Conservation (phyloP, 2,888 invertebrate genomes). For the Orgyia antiqua region DNA sequence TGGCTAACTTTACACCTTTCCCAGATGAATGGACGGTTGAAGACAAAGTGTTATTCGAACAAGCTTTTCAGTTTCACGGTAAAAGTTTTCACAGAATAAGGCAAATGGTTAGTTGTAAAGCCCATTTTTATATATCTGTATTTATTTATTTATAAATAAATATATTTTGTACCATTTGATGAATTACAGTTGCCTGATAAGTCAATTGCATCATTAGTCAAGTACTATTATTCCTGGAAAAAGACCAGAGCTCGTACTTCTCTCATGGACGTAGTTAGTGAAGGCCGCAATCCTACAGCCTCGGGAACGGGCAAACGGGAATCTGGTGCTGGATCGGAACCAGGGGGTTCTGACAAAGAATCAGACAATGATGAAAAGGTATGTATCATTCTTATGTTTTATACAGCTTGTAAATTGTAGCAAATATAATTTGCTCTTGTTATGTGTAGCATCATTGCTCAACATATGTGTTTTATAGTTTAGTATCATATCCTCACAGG, state of each 20-base stretch:
- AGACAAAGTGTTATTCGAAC: slow-evolving; percentile 98
- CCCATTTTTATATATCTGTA: too few species aligned
- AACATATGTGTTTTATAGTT: slow-evolving; percentile 10
- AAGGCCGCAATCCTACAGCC: slow-evolving; percentile 84
- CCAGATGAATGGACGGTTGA: slow-evolving; percentile 99
- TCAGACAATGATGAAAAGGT: slow-evolving; percentile 95
- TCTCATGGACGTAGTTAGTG: slow-evolving; percentile 92
- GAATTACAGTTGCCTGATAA: slow-evolving; percentile 92
- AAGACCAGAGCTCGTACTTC: slow-evolving; percentile 95
- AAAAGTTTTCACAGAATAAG: slow-evolving; percentile 98
- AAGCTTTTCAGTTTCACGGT: slow-evolving; percentile 98
- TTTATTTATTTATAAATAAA: too few species aligned
- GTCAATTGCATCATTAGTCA: slow-evolving; percentile 95
- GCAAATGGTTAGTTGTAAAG: slow-evolving; percentile 88
- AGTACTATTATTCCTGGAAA: slow-evolving; percentile 99
- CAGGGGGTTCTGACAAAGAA: slow-evolving; percentile 89
- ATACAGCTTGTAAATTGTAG: slow-evolving; percentile 23
- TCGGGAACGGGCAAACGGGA: slow-evolving; percentile 81
- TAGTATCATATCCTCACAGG: slow-evolving; percentile 16
- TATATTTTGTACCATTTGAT: not conserved
- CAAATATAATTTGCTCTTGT: slow-evolving; percentile 32
- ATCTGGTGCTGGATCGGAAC: slow-evolving; percentile 88
- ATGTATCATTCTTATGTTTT: slow-evolving; percentile 42
- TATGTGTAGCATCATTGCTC: slow-evolving; percentile 21
- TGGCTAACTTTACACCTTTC: slow-evolving; percentile 97